A percentile compares a stretch with the other conserved stretches of the same genome.
Conservation (phyloP, 2,113 vertebrate species). For the Phyllostomus discolor region DNA sequence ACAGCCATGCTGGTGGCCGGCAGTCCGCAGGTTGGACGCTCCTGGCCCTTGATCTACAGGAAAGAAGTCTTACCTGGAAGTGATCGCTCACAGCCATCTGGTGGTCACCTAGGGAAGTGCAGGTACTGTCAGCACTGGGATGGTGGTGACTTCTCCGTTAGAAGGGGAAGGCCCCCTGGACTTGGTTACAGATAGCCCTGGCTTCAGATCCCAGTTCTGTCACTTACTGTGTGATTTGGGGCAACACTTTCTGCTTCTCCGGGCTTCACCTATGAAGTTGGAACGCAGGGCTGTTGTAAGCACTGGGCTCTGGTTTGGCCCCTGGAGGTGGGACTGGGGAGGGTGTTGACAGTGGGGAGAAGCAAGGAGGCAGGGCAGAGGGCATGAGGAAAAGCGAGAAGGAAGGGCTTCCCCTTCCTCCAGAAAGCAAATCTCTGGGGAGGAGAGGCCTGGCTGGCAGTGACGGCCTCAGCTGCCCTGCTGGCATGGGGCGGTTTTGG, state of each 20-base stretch:
- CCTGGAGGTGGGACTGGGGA: not conserved
- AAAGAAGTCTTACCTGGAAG: slow-evolving; percentile 4
- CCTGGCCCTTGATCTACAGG: not conserved
- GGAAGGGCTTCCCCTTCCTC: not conserved
- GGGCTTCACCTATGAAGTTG: not conserved
- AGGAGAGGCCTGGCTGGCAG: not conserved
- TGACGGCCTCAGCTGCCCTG: not conserved
- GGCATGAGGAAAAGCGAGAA: not conserved
- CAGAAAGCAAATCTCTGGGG: not conserved
- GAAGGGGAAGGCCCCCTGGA: not conserved
- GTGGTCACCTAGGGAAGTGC: slow-evolving; percentile 52
- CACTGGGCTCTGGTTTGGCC: not conserved
- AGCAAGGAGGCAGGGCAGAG: not conserved
- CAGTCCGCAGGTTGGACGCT: no score
- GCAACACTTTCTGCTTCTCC: not conserved
- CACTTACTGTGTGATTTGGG: not conserved
- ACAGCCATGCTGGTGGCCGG: no score
- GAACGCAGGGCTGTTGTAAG: not conserved
- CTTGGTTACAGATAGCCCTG: not conserved
- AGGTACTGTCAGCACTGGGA: not conserved
- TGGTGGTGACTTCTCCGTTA: not conserved
- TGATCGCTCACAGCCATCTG: slow-evolving; percentile 5
- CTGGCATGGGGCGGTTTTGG: not conserved
- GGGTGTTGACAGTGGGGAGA: not conserved
- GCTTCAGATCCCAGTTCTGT: not conserved